phyloP scores from a whole-genome alignment of 2,888 invertebrate genomes.

The Harpalus rufipes region DNA sequence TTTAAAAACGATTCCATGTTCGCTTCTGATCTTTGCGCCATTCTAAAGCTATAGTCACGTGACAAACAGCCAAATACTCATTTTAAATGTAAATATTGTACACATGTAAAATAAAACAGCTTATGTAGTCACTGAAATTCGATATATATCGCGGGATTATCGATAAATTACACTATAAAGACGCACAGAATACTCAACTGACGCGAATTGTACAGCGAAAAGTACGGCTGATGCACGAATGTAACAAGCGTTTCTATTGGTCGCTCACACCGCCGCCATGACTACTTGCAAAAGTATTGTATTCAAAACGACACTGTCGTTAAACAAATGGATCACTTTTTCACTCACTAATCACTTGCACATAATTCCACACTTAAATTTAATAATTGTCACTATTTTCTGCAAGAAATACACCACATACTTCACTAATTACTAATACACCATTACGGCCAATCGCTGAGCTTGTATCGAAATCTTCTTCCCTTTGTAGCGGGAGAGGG shows the following conservation, averaged over 20 bases:
- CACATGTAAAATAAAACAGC: conserved; percentile 60
- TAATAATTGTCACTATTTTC: conserved; percentile 52
- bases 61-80: conserved; percentile 78
- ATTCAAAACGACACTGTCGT: conserved; percentile 53
- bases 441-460: conserved; percentile 61
- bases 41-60: conserved; percentile 81
- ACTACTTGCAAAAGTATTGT: conserved; percentile 74
- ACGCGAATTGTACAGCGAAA: conserved; percentile 85
- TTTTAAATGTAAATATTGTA: conserved; percentile 71
- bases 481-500: conserved; percentile 57
- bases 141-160: conserved; percentile 65
- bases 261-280: conserved; percentile 84
- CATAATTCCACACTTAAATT: conserved; percentile 47
- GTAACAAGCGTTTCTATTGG: conserved; percentile 86
- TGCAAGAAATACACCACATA: conserved; percentile 31
- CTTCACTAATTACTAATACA: conserved; percentile 47
- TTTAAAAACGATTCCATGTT: conserved; percentile 80
- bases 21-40: conserved; percentile 81
- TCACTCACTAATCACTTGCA: conserved; percentile 29
- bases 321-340: conserved; percentile 53
- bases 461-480: conserved; percentile 61
- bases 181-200: conserved; percentile 83
- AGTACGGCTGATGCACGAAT: conserved; percentile 83
- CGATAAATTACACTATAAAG: conserved; percentile 79
- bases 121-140: conserved; percentile 63